These are phyloP conservation scores for Heterodera carotae DNA, from an alignment of 1,140 invertebrate species.

Conservation along the genomic window DNA sequence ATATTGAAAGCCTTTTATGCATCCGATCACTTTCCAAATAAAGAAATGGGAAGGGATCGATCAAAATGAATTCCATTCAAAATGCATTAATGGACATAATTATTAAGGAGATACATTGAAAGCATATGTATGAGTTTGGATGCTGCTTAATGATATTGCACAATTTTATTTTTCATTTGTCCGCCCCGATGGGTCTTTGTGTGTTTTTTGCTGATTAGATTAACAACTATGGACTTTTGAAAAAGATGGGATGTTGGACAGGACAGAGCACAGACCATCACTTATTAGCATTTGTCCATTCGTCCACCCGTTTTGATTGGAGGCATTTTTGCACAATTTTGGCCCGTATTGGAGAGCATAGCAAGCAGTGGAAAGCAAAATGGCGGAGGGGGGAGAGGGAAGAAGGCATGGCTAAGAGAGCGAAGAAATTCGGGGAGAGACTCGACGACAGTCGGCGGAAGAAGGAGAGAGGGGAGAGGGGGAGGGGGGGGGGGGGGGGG, in stretches of 20 bases:
- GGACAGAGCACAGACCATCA: background rate
- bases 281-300: background rate
- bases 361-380: background rate
- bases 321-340: background rate
- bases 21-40: background rate
- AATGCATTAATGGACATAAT: background rate
- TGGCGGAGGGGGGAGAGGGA: background rate
- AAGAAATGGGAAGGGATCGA: background rate
- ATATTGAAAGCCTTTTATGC: no score
- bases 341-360: slow-evolving; percentile 1
- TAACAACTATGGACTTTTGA: background rate
- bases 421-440: background rate
- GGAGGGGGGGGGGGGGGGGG: no score
- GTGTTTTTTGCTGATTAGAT: no score
- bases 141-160: no score
- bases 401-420: no score
- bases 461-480: no score
- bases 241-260: background rate
- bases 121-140: no score
- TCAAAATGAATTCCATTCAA: background rate
- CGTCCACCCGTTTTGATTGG: background rate
- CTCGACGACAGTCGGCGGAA: background rate
- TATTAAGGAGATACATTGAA: no score
- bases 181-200: no score
- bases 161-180: no score